Evolutionary conservation across 2,888 invertebrate species (phyloP).

Genomic region (Arctia plantaginis): DNA sequence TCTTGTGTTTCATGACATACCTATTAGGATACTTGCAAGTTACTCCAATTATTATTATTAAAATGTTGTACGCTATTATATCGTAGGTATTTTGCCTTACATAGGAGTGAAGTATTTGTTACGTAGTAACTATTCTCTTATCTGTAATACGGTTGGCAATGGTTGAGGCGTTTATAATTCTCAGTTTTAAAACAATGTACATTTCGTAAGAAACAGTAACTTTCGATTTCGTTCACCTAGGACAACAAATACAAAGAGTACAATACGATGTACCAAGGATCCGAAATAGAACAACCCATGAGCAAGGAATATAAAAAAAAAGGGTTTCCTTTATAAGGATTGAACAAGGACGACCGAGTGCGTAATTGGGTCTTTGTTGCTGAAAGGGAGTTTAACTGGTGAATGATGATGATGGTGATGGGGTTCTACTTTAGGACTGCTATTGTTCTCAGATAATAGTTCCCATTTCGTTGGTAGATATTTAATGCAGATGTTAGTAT

Average conservation of each 20-base stretch:
- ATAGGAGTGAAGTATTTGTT: not conserved
- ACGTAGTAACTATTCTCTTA: not conserved
- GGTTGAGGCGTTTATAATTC: not conserved
- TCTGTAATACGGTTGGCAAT: not conserved
- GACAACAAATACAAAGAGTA: too few relatives aligned
- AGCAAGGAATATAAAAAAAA: not conserved
- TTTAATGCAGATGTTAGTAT: not conserved
- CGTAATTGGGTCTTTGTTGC: conserved; percentile 4
- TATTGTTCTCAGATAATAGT: not conserved
- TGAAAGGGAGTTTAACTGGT: not conserved
- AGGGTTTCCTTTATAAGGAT: not conserved
- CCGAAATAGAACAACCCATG: not conserved
- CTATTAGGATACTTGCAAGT: not conserved
- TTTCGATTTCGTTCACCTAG: not conserved
- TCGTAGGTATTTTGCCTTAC: too few relatives aligned
- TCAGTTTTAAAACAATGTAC: not conserved
- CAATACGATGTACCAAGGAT: not conserved
- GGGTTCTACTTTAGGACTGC: not conserved
- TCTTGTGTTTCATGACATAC: too few relatives aligned
- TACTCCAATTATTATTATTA: too few relatives aligned
- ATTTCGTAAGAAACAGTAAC: not conserved
- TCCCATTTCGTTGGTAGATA: not conserved
- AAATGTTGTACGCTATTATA: too few relatives aligned
- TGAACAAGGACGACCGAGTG: not conserved
- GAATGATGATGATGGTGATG: not conserved